Percentiles rank a stretch among this genome's conserved stretches.
Conservation (phyloP, 2,797 vertebrate genomes). For the Paramormyrops hopkinsi region DNA sequence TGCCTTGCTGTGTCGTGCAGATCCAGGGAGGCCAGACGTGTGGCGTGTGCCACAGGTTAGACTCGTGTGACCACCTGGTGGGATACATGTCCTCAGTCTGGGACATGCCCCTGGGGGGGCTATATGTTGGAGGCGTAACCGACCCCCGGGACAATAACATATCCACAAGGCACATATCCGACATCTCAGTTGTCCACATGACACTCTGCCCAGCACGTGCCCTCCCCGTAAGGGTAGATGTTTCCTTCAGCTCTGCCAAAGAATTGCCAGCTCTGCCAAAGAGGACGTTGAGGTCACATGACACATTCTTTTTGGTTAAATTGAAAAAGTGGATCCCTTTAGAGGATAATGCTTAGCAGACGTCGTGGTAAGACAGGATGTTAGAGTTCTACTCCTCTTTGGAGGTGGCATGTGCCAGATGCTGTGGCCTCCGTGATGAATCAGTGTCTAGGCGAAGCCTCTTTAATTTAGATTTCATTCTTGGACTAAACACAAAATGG, state of each 20-base stretch:
- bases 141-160: neutral
- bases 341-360: slow-evolving; percentile 9
- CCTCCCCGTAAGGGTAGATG: neutral
- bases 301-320: neutral
- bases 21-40: neutral
- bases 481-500: neutral
- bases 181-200: slow-evolving; percentile 1
- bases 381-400: neutral
- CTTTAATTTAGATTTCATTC: neutral
- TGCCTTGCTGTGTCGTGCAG: neutral
- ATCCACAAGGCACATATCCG: neutral
- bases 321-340: neutral
- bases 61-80: neutral
- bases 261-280: neutral
- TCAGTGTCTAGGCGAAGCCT: neutral
- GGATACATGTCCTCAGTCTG: neutral
- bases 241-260: neutral
- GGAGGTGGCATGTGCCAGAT: neutral
- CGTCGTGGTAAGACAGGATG: neutral
- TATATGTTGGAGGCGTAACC: neutral
- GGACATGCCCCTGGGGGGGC: neutral
- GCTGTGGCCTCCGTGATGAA: neutral
- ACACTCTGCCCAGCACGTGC: neutral
- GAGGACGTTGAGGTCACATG: neutral
- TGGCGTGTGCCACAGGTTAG: neutral